phyloP scores from a whole-genome alignment of 1,140 invertebrate species.

The Camponotus vicinus region DNA sequence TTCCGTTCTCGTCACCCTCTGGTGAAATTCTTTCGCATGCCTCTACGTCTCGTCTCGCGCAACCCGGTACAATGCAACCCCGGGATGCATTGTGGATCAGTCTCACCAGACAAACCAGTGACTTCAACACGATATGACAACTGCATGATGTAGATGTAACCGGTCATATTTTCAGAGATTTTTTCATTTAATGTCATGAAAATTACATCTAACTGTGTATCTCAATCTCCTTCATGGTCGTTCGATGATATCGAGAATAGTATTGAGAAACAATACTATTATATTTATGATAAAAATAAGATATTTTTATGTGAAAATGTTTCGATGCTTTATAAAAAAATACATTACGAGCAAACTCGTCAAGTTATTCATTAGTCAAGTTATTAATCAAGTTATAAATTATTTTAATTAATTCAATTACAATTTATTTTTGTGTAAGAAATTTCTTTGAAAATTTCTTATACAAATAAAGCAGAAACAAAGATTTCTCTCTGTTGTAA shows the following conservation, averaged over 20 bases:
- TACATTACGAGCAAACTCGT: neutral
- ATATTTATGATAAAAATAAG: neutral
- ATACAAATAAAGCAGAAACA: neutral
- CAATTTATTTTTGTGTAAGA: neutral
- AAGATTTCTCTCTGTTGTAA: neutral
- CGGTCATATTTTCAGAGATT: neutral
- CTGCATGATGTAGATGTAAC: conserved; percentile 4
- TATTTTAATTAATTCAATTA: neutral
- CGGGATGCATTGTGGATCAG: conserved; percentile 74
- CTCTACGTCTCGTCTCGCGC: conserved; percentile 61
- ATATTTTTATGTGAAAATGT: neutral
- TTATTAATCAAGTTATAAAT: too few species aligned
- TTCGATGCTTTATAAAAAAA: neutral
- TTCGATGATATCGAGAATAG: neutral
- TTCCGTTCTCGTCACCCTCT: conserved; percentile 54
- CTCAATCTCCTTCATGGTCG: neutral
- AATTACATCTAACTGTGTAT: neutral
- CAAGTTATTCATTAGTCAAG: neutral
- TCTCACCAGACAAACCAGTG: conserved; percentile 69
- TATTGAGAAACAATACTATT: neutral
- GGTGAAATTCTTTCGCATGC: conserved; percentile 75
- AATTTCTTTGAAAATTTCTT: neutral
- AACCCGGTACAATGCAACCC: conserved; percentile 76
- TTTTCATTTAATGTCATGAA: neutral
- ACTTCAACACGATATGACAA: conserved; percentile 45